Percentiles rank a stretch among this genome's conserved stretches.
These are phyloP conservation scores for Crocuta crocuta DNA, from an alignment of 2,113 vertebrate species.

Conservation along the genomic window DNA sequence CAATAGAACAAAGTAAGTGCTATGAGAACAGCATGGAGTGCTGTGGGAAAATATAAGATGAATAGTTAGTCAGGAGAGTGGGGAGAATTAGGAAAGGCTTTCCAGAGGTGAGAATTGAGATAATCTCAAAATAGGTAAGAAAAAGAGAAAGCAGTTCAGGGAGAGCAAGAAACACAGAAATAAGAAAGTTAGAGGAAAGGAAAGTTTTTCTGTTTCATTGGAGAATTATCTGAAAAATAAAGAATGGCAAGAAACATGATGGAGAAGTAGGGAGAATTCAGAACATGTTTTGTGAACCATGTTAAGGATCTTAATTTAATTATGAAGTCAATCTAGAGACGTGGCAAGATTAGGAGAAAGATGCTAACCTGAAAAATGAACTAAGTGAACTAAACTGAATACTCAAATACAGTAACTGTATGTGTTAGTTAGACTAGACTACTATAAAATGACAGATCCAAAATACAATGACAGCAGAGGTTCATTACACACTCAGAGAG, in stretches of 20 bases:
- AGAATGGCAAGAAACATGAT: neutral
- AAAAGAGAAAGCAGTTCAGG: neutral
- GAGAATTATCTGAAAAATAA: neutral
- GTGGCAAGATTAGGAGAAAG: neutral
- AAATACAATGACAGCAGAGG: neutral
- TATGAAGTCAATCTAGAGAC: neutral
- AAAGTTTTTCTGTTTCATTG: neutral
- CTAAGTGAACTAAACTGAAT: neutral
- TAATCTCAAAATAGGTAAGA: neutral
- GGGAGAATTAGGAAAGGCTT: neutral
- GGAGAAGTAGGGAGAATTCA: neutral
- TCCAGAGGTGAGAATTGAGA: neutral
- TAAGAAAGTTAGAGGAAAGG: neutral
- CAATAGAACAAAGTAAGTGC: neutral
- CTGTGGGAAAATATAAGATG: neutral
- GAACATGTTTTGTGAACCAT: neutral
- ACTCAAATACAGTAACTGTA: neutral
- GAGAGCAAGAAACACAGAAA: neutral
- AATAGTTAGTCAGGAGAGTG: neutral
- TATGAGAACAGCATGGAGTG: neutral
- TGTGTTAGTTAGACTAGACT: neutral
- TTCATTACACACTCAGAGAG: neutral
- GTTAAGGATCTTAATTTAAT: conserved; percentile 35
- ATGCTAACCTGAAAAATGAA: neutral
- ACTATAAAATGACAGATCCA: neutral